Evolutionary conservation across 2,113 vertebrate genomes (phyloP).

Genomic region (Athene noctua): DNA sequence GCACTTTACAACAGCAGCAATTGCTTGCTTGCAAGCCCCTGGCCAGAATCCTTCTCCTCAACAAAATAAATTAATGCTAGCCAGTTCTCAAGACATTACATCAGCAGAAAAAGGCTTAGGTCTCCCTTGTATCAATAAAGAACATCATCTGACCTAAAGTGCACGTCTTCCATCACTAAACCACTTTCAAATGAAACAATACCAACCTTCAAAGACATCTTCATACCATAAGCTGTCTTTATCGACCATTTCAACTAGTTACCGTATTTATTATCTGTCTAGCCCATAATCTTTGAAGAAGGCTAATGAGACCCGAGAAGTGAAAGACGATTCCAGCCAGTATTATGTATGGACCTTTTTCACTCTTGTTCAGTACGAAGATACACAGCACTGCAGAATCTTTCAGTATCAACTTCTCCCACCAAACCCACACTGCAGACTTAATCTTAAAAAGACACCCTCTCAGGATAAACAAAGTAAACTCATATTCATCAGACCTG

Average conservation of each 20-base stretch:
- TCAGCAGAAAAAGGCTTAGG: background rate
- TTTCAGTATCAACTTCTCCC: background rate
- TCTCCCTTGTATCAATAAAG: background rate
- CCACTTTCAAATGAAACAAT: background rate
- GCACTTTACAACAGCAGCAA: background rate
- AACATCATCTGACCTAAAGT: background rate
- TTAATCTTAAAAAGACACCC: background rate
- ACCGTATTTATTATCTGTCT: background rate
- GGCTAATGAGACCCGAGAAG: background rate
- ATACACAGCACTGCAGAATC: background rate
- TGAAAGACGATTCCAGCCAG: background rate
- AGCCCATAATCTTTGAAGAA: background rate
- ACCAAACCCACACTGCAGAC: background rate
- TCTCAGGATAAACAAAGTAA: background rate
- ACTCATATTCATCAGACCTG: constrained; percentile 81
- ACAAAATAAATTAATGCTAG: background rate
- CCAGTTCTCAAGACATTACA: background rate
- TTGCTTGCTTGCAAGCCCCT: background rate
- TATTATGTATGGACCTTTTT: background rate
- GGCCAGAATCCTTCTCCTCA: background rate
- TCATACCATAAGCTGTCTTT: background rate
- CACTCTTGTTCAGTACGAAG: background rate
- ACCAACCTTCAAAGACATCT: background rate
- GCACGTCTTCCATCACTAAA: background rate
- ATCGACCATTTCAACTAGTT: background rate